Base-by-base conservation (phyloP, 2,797 vertebrate genomes). In the Falco naumanni region DNA sequence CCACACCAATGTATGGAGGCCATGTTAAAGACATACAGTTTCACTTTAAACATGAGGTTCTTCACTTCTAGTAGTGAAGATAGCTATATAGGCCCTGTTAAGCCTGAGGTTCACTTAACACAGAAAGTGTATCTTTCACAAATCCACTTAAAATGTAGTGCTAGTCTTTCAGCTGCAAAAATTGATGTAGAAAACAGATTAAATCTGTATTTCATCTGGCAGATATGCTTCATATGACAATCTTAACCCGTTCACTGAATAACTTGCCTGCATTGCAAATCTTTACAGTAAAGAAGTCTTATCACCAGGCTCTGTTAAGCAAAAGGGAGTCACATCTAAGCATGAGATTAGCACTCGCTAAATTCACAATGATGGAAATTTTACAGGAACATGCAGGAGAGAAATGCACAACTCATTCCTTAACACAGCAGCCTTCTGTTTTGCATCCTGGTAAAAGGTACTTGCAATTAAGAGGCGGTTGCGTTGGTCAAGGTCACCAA, bases 131-230 rank as follows among this genome's bases (percentile, higher is more conserved):
- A 34, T 16, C 34, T 50, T 47, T 65, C 29, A 57, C 47, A 81
- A 16, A 33, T 45, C 10, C n/a, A 53, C n/a, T 48, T n/a, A 50
- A 0, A 33, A 64, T 25, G 39, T 13, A 22, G 21, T 48, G 34
- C 56, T 39, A 28, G 20, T 37, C 20, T 56, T 15, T 74, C 10
- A 29, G 24, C 29, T 80, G 37, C 47, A 75, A 41, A 60, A 51
- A 25, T 10, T 45, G 31, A 25, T 34, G 9, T 0, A 13, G 66
- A 48, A 29, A 48, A 13, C 0, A 1, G 20, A 4, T 59, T 37
- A 43, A 39, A 47, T 47, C 12, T 47, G 3, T 24, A 0, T 29
- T 20, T 28, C 25, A 34, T 31, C 16, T 43, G 9, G 33, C 24
- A 24, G 31, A 31, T 57, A 26, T 3, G 13, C 22, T 45, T 69